Percentiles rank a stretch among this genome's conserved stretches.
phyloP scores from a whole-genome alignment of 2,888 invertebrate species.

The Dioctria rufipes region DNA sequence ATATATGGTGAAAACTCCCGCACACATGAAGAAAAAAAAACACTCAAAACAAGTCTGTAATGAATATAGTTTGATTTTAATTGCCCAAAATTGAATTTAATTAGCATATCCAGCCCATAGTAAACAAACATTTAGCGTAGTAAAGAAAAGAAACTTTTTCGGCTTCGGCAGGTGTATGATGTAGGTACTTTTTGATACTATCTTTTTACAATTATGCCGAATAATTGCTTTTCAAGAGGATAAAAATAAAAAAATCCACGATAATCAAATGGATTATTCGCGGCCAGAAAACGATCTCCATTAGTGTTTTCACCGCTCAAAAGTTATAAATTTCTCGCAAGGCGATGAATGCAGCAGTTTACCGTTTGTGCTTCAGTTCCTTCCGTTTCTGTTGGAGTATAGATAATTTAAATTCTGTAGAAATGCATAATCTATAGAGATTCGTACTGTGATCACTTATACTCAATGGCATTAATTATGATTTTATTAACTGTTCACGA shows the following conservation, averaged over 20 bases:
- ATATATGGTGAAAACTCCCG: too few species aligned
- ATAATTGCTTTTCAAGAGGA: slow-evolving; percentile 24
- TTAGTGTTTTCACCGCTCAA: slow-evolving; percentile 29
- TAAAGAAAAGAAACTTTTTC: too few species aligned
- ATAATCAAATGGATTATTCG: slow-evolving; percentile 6
- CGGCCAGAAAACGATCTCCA: slow-evolving; percentile 20
- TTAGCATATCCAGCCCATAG: too few species aligned
- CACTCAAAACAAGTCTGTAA: too few species aligned
- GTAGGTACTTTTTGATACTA: slow-evolving; percentile 1
- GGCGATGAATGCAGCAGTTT: background rate
- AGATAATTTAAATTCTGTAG: background rate
- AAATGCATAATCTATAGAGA: too few species aligned
- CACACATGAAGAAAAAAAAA: too few species aligned
- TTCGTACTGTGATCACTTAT: too few species aligned
- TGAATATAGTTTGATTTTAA: too few species aligned
- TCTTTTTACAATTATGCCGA: slow-evolving; percentile 25
- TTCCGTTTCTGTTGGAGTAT: slow-evolving; percentile 5
- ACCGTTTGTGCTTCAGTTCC: background rate
- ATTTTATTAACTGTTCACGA: background rate
- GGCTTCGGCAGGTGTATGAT: too few species aligned
- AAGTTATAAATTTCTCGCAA: slow-evolving; percentile 16
- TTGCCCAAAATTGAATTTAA: too few species aligned
- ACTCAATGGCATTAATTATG: too few species aligned
- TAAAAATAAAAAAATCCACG: background rate
- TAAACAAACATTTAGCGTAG: too few species aligned